Conservation (phyloP, 2,113 vertebrate species). For the Neomonachus schauinslandi region DNA sequence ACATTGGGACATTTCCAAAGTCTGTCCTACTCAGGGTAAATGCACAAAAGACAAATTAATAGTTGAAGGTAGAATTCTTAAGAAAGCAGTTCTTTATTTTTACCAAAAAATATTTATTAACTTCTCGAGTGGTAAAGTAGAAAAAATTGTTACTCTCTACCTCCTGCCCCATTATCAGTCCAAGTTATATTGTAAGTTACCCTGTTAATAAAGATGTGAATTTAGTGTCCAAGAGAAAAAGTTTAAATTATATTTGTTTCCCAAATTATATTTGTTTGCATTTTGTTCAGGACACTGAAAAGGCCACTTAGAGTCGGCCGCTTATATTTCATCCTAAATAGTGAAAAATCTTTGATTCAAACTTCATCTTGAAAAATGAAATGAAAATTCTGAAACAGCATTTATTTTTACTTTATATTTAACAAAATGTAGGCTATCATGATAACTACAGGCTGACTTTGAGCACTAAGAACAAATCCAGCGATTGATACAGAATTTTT, state of each 20-base stretch:
- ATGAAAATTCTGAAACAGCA: background rate
- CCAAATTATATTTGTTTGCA: background rate
- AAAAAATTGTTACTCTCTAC: background rate
- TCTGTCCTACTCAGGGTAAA: background rate
- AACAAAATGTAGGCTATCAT: background rate
- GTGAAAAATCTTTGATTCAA: background rate
- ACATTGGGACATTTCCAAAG: background rate
- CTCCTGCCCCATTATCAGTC: background rate
- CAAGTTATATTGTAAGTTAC: background rate
- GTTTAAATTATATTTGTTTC: background rate
- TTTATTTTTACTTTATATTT: background rate
- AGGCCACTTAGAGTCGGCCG: background rate
- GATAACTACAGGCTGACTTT: background rate
- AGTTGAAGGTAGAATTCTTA: background rate
- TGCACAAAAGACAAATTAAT: background rate
- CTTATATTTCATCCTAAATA: background rate
- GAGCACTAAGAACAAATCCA: background rate
- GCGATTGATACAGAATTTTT: background rate
- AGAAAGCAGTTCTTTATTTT: background rate
- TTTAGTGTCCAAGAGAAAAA: background rate
- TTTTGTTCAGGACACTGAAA: background rate
- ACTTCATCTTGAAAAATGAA: conserved; percentile 21
- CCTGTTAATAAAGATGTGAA: background rate
- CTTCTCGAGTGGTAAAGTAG: background rate
- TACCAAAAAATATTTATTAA: background rate